These are phyloP conservation scores for Pogonocherus hispidulus DNA, from an alignment of 2,888 invertebrate genomes.

Conservation along the genomic window DNA sequence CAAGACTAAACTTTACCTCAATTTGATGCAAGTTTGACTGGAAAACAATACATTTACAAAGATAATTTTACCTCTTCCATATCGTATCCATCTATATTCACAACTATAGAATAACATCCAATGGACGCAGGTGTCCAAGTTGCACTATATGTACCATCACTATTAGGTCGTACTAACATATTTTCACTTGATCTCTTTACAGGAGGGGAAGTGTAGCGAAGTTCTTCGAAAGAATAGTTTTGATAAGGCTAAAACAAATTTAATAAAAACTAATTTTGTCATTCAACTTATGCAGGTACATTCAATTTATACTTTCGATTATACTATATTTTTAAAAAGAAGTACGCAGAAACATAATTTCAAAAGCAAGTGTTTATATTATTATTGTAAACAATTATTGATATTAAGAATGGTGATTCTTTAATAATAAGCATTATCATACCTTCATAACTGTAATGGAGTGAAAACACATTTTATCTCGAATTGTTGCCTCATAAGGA, in stretches of 20 bases:
- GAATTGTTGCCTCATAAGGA: conserved; percentile 87
- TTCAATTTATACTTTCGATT: too few species aligned
- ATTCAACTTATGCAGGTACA: too few species aligned
- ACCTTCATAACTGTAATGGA: conserved; percentile 96
- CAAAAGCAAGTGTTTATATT: too few species aligned
- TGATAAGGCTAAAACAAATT: conserved; percentile 79
- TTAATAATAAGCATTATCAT: neutral
- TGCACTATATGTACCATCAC: conserved; percentile 86
- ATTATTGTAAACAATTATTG: too few species aligned
- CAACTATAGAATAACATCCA: conserved; percentile 90
- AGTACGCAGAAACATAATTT: too few species aligned
- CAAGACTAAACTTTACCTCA: too few species aligned
- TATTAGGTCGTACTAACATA: conserved; percentile 82
- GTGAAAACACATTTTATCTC: conserved; percentile 94
- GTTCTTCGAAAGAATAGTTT: conserved; percentile 95
- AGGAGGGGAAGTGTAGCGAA: conserved; percentile 80
- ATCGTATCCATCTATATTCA: conserved; percentile 88
- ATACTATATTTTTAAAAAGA: too few species aligned
- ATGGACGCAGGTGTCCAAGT: conserved; percentile 93
- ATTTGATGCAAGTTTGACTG: too few species aligned
- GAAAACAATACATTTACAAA: too few species aligned
- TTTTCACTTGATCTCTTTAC: conserved; percentile 82
- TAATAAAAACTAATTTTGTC: conserved; percentile 13
- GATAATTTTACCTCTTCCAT: conserved; percentile 74
- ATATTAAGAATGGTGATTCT: too few species aligned